Conservation (phyloP, 2,888 invertebrate species). For the Synanthedon formicaeformis region DNA sequence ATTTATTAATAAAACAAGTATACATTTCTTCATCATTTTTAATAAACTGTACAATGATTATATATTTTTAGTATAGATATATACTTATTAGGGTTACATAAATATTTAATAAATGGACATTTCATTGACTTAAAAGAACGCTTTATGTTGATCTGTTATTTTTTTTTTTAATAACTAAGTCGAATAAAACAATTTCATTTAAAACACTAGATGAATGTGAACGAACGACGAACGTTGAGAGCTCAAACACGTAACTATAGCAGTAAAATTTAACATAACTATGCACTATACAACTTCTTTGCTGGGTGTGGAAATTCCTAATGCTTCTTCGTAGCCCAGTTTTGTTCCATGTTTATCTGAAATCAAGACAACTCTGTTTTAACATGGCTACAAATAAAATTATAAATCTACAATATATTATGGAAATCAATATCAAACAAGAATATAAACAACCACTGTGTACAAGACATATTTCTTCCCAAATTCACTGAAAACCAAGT, state of each 20-base stretch:
- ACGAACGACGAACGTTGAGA: slow-evolving; percentile 62
- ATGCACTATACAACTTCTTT: slow-evolving; percentile 79
- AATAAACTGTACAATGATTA: slow-evolving; percentile 64
- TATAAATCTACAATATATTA: not conserved
- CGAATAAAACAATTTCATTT: slow-evolving; percentile 27
- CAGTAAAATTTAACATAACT: slow-evolving; percentile 17
- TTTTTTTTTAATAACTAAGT: slow-evolving; percentile 2
- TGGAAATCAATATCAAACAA: not conserved
- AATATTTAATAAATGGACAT: slow-evolving; percentile 41
- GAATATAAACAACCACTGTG: not conserved
- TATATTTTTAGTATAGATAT: slow-evolving; percentile 40
- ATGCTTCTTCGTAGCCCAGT: slow-evolving; percentile 88
- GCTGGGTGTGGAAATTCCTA: slow-evolving; percentile 92
- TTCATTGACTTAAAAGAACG: slow-evolving; percentile 43
- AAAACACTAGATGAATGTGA: slow-evolving; percentile 45
- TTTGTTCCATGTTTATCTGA: slow-evolving; percentile 71
- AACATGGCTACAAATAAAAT: no score
- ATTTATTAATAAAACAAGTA: no score
- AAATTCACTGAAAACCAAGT: no score
- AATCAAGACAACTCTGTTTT: slow-evolving; percentile 12
- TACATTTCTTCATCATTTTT: slow-evolving; percentile 19
- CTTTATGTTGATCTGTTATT: slow-evolving; percentile 15
- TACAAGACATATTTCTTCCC: no score
- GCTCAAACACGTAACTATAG: slow-evolving; percentile 34
- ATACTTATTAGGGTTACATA: slow-evolving; percentile 30